Evolutionary conservation across 92 coral and sea anemone species (phyloP).

Genomic region (Plumapathes pennacea): DNA sequence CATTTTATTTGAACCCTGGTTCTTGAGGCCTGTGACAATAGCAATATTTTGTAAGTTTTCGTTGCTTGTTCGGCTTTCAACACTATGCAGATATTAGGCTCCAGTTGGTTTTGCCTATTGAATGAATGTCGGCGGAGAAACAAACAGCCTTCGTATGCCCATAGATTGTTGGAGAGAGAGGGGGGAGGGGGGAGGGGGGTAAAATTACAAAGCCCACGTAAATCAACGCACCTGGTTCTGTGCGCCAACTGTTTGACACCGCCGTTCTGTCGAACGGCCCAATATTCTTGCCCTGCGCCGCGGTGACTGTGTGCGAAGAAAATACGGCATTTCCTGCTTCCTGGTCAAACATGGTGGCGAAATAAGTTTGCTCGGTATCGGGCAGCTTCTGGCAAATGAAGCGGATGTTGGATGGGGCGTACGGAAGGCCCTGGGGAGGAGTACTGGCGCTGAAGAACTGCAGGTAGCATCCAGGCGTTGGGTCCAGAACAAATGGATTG

Average conservation of each 20-base stretch:
- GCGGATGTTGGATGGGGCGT: background rate
- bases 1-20: conserved; percentile 4
- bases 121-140: too few relatives aligned
- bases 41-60: too few relatives aligned
- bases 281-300: background rate
- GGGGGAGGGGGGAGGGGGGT: too few relatives aligned
- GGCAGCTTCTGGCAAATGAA: conserved; percentile 14
- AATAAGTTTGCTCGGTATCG: background rate
- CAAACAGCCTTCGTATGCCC: too few relatives aligned
- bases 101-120: too few relatives aligned
- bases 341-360: conserved; percentile 20
- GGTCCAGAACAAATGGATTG: too few relatives aligned
- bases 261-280: background rate
- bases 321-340: conserved; percentile 18
- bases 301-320: conserved; percentile 13
- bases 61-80: too few relatives aligned
- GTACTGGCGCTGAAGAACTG: conserved; percentile 5
- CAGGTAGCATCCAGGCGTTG: conserved; percentile 15
- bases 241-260: conserved; percentile 20
- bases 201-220: too few relatives aligned
- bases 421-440: conserved; percentile 17
- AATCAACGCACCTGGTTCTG: conserved; percentile 1
- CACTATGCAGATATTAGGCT: too few relatives aligned
- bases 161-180: too few relatives aligned
- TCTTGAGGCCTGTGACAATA: background rate